phyloP scores from a whole-genome alignment of 2,797 vertebrate genomes.

The Meriones psammophilus region DNA sequence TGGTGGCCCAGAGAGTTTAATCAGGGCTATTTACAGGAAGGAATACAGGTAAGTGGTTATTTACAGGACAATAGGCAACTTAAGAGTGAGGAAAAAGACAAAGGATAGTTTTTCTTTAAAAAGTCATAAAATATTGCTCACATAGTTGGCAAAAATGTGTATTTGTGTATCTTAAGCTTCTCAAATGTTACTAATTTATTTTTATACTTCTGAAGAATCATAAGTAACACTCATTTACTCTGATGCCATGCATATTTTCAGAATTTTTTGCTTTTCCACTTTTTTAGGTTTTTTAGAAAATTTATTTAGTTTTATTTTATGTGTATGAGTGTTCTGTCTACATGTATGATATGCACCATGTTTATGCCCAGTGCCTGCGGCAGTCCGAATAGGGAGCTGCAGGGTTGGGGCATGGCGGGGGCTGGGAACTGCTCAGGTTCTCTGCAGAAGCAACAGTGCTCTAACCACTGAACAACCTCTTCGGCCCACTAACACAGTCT shows the following conservation, averaged over 20 bases:
- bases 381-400: background rate
- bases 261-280: background rate
- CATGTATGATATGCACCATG: background rate
- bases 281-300: background rate
- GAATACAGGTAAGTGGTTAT: background rate
- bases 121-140: background rate
- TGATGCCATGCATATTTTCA: background rate
- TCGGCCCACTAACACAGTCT: background rate
- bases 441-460: background rate
- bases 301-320: background rate
- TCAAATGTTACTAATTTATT: background rate
- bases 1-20: background rate
- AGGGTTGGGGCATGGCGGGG: background rate
- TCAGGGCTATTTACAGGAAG: background rate
- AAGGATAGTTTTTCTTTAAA: background rate
- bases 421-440: background rate
- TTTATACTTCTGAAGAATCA: background rate
- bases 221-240: slow-evolving; percentile 14
- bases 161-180: background rate
- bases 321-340: background rate
- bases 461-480: background rate
- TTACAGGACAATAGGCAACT: background rate
- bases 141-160: background rate
- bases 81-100: background rate
- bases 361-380: background rate